phyloP scores from a whole-genome alignment of 2,888 invertebrate genomes.

The Scrobipalpa atriplicella region DNA sequence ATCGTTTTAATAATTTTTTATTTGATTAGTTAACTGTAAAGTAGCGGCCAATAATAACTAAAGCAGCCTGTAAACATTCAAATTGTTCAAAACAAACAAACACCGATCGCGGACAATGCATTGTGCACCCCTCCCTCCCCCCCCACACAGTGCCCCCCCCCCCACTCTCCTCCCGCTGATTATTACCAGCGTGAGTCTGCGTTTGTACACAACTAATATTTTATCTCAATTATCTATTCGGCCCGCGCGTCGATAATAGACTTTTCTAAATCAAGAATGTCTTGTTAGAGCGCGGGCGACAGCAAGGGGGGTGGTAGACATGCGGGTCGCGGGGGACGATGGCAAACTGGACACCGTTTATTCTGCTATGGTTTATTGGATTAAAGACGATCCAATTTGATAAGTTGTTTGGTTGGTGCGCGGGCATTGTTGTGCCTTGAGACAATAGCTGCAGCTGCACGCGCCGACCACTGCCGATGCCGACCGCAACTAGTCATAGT shows the following conservation, averaged over 20 bases:
- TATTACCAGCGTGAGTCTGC: slow-evolving; percentile 38
- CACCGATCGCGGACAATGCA: slow-evolving; percentile 26
- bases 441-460: slow-evolving; percentile 14
- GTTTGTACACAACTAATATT: slow-evolving; percentile 40
- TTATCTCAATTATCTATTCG: slow-evolving; percentile 34
- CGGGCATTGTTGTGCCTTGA: slow-evolving; percentile 13
- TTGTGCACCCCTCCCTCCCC: not conserved
- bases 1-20: not conserved
- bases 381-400: slow-evolving; percentile 32
- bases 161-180: slow-evolving; percentile 27
- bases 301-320: not conserved
- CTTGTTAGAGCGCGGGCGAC: slow-evolving; percentile 20
- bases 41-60: slow-evolving; percentile 27
- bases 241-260: slow-evolving; percentile 24
- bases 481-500: not conserved
- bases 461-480: slow-evolving; percentile 10
- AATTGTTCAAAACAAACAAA: no score
- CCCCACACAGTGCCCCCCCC: slow-evolving; percentile 13
- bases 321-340: not conserved
- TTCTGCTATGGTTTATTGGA: slow-evolving; percentile 25
- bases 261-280: slow-evolving; percentile 25
- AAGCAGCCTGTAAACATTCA: no score
- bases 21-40: not conserved
- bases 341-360: slow-evolving; percentile 24
- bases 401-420: slow-evolving; percentile 18